Evolutionary conservation across 2,888 invertebrate genomes (phyloP).

Genomic region (Petrolisthes manimaculis): DNA sequence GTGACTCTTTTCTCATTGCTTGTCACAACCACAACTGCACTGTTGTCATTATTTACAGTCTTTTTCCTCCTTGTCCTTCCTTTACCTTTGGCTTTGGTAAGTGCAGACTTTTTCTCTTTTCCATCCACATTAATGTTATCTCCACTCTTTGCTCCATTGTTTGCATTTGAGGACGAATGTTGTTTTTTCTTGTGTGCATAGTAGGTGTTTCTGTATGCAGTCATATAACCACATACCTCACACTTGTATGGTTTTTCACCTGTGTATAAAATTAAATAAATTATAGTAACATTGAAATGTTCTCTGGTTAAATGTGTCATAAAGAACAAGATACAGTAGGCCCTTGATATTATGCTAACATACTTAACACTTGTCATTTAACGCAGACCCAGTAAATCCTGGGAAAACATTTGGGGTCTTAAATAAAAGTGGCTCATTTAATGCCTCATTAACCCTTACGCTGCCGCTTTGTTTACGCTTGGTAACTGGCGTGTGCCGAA

Average conservation of each 20-base stretch:
- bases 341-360: too few relatives aligned
- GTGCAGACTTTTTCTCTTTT: neutral
- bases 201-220: conserved; percentile 47
- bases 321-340: too few relatives aligned
- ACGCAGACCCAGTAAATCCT: too few relatives aligned
- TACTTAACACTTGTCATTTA: too few relatives aligned
- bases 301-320: too few relatives aligned
- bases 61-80: neutral
- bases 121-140: neutral
- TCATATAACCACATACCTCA: conserved; percentile 50
- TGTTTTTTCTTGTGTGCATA: conserved; percentile 53
- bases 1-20: neutral
- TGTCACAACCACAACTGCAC: neutral
- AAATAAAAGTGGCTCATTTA: too few relatives aligned
- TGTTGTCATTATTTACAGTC: neutral
- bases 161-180: neutral
- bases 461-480: too few relatives aligned
- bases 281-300: neutral
- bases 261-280: conserved; percentile 1
- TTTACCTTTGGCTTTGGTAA: neutral
- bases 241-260: conserved; percentile 54
- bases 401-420: too few relatives aligned
- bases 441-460: too few relatives aligned
- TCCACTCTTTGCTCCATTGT: neutral
- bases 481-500: too few relatives aligned